A percentile compares a stretch with the other conserved stretches of the same genome.
Evolutionary conservation across 2,113 vertebrate species (phyloP).

Genomic region (Meriones unguiculatus): DNA sequence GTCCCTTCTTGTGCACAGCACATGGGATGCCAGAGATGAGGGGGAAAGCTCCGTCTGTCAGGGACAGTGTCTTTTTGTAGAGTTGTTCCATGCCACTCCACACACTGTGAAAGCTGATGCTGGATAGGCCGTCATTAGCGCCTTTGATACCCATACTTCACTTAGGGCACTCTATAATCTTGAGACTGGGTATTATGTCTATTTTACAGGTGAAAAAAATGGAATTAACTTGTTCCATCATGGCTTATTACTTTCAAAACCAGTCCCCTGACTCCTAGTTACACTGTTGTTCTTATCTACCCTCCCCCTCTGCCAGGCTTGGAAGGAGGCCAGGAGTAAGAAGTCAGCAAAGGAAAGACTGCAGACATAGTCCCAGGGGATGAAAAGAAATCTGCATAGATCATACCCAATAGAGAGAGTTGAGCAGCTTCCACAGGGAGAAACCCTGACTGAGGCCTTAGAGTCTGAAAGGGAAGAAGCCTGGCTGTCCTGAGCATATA

Average conservation of each 20-base stretch:
- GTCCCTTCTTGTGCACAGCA: not conserved
- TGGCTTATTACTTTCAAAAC: not conserved
- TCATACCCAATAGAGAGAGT: not conserved
- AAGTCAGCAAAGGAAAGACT: not conserved
- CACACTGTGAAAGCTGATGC: not conserved
- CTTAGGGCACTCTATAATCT: not conserved
- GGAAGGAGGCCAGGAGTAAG: not conserved
- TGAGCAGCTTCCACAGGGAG: not conserved
- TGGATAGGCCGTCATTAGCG: not conserved
- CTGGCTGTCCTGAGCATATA: not conserved
- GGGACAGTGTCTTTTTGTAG: slow-evolving; percentile 19
- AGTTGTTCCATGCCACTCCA: not conserved
- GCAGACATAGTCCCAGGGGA: not conserved
- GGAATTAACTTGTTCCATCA: not conserved
- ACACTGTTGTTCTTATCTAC: not conserved
- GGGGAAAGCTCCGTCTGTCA: not conserved
- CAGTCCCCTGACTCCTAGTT: not conserved
- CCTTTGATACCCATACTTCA: not conserved
- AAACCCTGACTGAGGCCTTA: not conserved
- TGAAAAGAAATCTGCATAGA: not conserved
- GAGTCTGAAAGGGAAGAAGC: not conserved
- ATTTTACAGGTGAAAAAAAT: slow-evolving; percentile 1
- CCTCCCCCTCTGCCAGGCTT: not conserved
- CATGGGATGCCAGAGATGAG: not conserved
- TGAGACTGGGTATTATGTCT: not conserved